Evolutionary conservation across 2,888 invertebrate genomes (phyloP).

Genomic region (Lithodes maja): DNA sequence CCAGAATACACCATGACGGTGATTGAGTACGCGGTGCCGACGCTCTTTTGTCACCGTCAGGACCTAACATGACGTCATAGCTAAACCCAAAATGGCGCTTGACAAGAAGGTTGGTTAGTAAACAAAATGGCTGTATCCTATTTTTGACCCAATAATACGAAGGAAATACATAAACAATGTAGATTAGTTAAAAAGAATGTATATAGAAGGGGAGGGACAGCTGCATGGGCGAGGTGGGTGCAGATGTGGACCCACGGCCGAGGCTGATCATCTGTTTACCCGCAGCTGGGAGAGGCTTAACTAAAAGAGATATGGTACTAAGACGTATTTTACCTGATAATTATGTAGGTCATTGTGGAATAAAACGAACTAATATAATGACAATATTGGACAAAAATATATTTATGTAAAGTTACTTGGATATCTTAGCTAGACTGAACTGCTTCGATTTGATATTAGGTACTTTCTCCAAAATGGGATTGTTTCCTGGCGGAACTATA

Average conservation of each 20-base stretch:
- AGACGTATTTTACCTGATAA: not conserved
- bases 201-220: not conserved
- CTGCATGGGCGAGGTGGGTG: not conserved
- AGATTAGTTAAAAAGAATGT: not conserved
- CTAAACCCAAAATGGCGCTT: slow-evolving; percentile 61
- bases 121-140: slow-evolving; percentile 54
- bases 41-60: slow-evolving; percentile 64
- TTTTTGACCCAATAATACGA: not conserved
- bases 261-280: slow-evolving; percentile 1
- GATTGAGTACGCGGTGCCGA: slow-evolving; percentile 59
- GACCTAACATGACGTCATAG: slow-evolving; percentile 58
- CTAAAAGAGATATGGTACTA: not conserved
- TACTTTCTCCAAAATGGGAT: too few species aligned
- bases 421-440: too few species aligned
- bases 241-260: not conserved
- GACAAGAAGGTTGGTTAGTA: slow-evolving; percentile 56
- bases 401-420: too few species aligned
- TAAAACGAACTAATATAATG: too few species aligned
- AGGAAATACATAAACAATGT: not conserved
- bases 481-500: too few species aligned
- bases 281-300: not conserved
- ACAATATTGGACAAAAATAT: too few species aligned
- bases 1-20: slow-evolving; percentile 58
- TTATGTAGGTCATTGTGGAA: not conserved
- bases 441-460: too few species aligned